These are phyloP conservation scores for Apamea sordens DNA, from an alignment of 2,888 invertebrate species.

Conservation along the genomic window DNA sequence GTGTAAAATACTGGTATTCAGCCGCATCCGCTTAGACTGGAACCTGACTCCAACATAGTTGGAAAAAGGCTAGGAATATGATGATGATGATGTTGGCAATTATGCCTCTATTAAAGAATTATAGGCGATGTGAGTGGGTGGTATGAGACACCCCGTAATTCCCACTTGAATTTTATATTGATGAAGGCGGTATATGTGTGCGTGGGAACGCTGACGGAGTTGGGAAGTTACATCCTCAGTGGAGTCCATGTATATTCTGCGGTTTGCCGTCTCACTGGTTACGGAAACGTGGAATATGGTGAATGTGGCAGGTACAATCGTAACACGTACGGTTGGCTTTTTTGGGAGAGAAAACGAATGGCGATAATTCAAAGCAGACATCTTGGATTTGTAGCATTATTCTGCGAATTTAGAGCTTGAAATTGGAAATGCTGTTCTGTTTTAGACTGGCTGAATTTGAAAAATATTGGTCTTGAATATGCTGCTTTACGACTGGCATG, in stretches of 20 bases:
- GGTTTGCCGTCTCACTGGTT: slow-evolving; percentile 47
- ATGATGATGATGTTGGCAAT: neutral
- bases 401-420: slow-evolving; percentile 34
- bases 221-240: neutral
- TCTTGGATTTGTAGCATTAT: slow-evolving; percentile 50
- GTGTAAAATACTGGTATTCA: neutral
- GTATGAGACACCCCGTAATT: neutral
- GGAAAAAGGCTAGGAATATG: too few species aligned
- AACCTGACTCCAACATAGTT: too few species aligned
- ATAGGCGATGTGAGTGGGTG: too few species aligned
- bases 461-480: neutral
- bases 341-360: slow-evolving; percentile 35
- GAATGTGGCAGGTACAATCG: slow-evolving; percentile 54
- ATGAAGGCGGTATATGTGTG: neutral
- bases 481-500: too few species aligned
- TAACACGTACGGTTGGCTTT: slow-evolving; percentile 36
- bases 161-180: neutral
- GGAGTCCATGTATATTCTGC: slow-evolving; percentile 24
- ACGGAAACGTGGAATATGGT: slow-evolving; percentile 46
- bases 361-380: slow-evolving; percentile 51
- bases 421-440: slow-evolving; percentile 34
- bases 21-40: too few species aligned
- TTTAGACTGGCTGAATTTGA: slow-evolving; percentile 18
- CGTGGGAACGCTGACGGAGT: neutral
- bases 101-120: neutral